Evolutionary conservation across 2,888 invertebrate species (phyloP).

Genomic region (Oeneis ivallda): DNA sequence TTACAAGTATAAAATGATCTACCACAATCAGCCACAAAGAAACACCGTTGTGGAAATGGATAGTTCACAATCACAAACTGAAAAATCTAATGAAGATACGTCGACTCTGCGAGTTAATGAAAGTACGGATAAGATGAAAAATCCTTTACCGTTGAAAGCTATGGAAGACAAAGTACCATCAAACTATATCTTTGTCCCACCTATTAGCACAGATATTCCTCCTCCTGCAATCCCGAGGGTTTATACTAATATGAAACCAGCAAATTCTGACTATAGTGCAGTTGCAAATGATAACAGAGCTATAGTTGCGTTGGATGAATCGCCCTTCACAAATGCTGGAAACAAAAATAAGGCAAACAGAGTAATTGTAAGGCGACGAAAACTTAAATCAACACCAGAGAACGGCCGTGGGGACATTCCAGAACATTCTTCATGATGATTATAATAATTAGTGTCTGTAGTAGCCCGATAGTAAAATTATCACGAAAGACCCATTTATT

Average conservation of each 20-base stretch:
- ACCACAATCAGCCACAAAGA: constrained; percentile 19
- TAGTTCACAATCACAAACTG: not conserved
- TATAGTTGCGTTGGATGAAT: not conserved
- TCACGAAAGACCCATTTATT: too few relatives aligned
- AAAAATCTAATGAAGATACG: constrained; percentile 40
- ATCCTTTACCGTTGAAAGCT: not conserved
- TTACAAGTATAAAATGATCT: constrained; percentile 26
- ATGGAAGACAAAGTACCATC: not conserved
- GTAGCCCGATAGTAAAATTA: too few relatives aligned
- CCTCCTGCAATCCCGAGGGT: not conserved
- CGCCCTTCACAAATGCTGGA: not conserved
- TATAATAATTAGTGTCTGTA: not conserved
- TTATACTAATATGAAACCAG: not conserved
- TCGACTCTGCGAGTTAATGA: not conserved
- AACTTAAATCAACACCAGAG: not conserved
- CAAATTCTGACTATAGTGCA: not conserved
- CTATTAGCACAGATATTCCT: not conserved
- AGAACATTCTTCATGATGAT: constrained; percentile 27
- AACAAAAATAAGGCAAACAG: not conserved
- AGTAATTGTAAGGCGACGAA: constrained; percentile 3
- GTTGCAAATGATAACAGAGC: not conserved
- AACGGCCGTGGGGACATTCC: constrained; percentile 26
- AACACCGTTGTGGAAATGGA: constrained; percentile 22
- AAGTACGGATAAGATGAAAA: not conserved
- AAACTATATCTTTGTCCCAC: not conserved